A percentile compares a stretch with the other conserved stretches of the same genome.
Conservation (phyloP, 2,888 invertebrate species). For the Timandra comae region DNA sequence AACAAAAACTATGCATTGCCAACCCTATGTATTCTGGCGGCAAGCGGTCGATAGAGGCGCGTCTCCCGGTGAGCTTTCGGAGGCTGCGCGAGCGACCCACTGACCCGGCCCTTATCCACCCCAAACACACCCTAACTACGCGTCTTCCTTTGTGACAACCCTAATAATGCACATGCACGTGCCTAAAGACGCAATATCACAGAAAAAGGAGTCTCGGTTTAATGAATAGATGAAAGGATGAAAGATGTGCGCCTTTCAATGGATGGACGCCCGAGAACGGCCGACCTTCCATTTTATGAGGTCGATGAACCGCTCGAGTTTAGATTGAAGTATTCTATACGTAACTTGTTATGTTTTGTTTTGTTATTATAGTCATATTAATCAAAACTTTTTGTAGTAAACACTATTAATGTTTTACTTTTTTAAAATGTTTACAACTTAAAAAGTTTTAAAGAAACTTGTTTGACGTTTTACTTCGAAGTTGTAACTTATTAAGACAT, state of each 20-base stretch:
- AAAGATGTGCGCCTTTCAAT: constrained; percentile 36
- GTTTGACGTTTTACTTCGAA: too few relatives aligned
- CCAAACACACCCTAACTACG: constrained; percentile 37
- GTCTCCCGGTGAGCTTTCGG: constrained; percentile 62
- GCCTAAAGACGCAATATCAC: constrained; percentile 26
- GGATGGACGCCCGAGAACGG: too few relatives aligned
- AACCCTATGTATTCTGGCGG: constrained; percentile 53
- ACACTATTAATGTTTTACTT: too few relatives aligned
- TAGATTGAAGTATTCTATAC: constrained; percentile 9
- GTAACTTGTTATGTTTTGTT: background rate
- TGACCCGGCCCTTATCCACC: constrained; percentile 69
- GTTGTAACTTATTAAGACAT: too few relatives aligned
- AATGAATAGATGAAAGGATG: constrained; percentile 34
- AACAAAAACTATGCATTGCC: constrained; percentile 23
- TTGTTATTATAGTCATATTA: constrained; percentile 8
- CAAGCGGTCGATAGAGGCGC: constrained; percentile 74
- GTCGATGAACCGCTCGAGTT: constrained; percentile 31
- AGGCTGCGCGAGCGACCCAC: constrained; percentile 80
- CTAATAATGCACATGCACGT: constrained; percentile 44
- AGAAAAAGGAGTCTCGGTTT: constrained; percentile 21
- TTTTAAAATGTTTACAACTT: too few relatives aligned
- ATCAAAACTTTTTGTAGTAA: constrained; percentile 8
- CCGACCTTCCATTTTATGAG: constrained; percentile 24
- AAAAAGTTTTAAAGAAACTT: too few relatives aligned
- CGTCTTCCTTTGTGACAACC: constrained; percentile 34